Conservation (phyloP, 2,888 invertebrate species). For the Antheraea yamamai region DNA sequence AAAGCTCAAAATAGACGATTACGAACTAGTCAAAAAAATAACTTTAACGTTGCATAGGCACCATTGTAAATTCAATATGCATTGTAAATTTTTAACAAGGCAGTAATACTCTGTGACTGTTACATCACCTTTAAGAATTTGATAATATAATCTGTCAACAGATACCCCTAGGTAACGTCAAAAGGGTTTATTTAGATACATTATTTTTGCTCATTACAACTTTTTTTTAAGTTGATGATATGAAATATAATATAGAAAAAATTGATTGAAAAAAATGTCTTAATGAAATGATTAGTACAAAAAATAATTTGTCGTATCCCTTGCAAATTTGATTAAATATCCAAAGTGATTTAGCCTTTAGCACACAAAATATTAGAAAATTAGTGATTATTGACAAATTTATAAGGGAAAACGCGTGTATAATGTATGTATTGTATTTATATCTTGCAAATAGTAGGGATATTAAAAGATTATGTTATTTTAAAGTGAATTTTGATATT, state of each 20-base stretch:
- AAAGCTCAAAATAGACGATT: constrained; percentile 35
- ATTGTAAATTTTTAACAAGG: neutral
- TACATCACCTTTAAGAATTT: constrained; percentile 7
- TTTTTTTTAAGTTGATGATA: neutral
- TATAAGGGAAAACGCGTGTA: neutral
- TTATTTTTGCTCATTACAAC: neutral
- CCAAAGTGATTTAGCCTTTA: neutral
- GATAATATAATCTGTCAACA: neutral
- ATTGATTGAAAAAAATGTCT: neutral
- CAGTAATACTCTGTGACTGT: neutral
- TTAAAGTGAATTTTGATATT: neutral
- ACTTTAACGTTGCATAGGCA: constrained; percentile 24
- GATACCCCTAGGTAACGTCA: neutral
- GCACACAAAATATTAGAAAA: neutral
- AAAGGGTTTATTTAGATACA: neutral
- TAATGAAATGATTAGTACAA: neutral
- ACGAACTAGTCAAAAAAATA: constrained; percentile 32
- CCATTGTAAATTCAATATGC: constrained; percentile 21
- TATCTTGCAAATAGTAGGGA: neutral
- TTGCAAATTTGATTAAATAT: neutral
- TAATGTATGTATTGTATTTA: neutral
- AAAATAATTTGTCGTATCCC: neutral
- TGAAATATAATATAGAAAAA: neutral
- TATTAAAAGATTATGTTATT: neutral
- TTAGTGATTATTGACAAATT: neutral